Evolutionary conservation across 2,888 invertebrate genomes (phyloP), one percentile per base, ranked within the genome.

Genomic region (Dromius quadrimaculatus): DNA sequence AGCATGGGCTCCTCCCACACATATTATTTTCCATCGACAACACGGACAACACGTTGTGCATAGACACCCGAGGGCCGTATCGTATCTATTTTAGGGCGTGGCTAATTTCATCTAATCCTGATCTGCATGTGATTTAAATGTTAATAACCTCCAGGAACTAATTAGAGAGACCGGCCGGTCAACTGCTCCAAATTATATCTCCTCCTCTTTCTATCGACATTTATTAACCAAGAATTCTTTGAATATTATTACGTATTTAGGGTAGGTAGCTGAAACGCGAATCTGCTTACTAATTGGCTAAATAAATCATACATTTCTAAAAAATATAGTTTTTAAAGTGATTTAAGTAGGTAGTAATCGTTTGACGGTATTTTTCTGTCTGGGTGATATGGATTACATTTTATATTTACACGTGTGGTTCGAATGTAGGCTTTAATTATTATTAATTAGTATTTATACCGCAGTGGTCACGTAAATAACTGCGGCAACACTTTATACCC

Each of bases 51-150:
- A 36, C 20, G 34, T 59, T 59, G 34, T 54, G 9, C n/a, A 28
- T 47, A n/a, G 22, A 47, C n/a, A 22, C 47, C 23, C 23, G 47
- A 47, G 13, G 66, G 66, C 66, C 50, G 66, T 50, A 34, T 57
- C 59, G 59, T 66, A 68, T 68, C 59, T 68, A 68, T 59, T 68
- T 43, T 59, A 22, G 68, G 68, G 68, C 68, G 68, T 59, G 68
- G 57, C 68, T 68, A 68, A 68, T 68, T 68, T 68, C 59, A 45
- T 68, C 68, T 68, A 68, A 68, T 68, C 68, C 68, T 34, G 59
- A 68, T 68, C 57, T 68, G 68, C 68, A 68, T 68, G 68, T 68
- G 68, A 68, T 68, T 68, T 68, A 68, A 68, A 68, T 68, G 68
- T 59, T 68, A 68, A 68, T 68, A 59, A 68, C 59, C 68, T 68